phyloP scores from a whole-genome alignment of 2,888 invertebrate genomes.

The Chrysolina haemoptera region DNA sequence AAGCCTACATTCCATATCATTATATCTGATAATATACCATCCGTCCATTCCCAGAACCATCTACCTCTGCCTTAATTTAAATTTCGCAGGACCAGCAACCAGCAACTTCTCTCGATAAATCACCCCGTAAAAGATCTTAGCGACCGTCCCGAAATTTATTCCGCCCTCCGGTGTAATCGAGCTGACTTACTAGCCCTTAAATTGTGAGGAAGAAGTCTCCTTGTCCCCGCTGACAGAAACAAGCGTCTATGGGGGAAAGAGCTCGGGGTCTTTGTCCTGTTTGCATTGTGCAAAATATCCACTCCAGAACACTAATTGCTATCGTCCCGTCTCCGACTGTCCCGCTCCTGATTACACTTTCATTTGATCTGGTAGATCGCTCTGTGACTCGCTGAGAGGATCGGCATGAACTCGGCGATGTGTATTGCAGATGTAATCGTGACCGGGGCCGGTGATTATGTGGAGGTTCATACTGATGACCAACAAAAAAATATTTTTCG shows the following conservation, averaged over 20 bases:
- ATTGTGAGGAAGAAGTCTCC: slow-evolving; percentile 16
- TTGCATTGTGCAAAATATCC: slow-evolving; percentile 15
- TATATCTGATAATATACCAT: too few relatives aligned
- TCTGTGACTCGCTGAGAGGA: neutral
- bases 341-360: slow-evolving; percentile 6
- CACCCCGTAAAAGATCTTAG: slow-evolving; percentile 12
- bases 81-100: too few relatives aligned
- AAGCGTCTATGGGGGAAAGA: slow-evolving; percentile 14
- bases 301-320: slow-evolving; percentile 14
- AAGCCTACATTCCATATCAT: too few relatives aligned
- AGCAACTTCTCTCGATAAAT: slow-evolving; percentile 25
- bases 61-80: neutral
- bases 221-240: slow-evolving; percentile 18
- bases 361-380: neutral
- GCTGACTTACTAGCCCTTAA: slow-evolving; percentile 23
- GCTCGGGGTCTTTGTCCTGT: slow-evolving; percentile 3
- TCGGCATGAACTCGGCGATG: neutral
- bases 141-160: neutral
- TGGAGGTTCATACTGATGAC: too few relatives aligned
- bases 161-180: slow-evolving; percentile 18
- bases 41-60: neutral
- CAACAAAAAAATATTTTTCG: too few relatives aligned
- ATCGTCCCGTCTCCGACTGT: neutral
- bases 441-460: too few relatives aligned
- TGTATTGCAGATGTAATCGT: too few relatives aligned